These are phyloP conservation scores for Procambarus virginalis DNA, from an alignment of 1,140 invertebrate genomes.

Conservation along the genomic window DNA sequence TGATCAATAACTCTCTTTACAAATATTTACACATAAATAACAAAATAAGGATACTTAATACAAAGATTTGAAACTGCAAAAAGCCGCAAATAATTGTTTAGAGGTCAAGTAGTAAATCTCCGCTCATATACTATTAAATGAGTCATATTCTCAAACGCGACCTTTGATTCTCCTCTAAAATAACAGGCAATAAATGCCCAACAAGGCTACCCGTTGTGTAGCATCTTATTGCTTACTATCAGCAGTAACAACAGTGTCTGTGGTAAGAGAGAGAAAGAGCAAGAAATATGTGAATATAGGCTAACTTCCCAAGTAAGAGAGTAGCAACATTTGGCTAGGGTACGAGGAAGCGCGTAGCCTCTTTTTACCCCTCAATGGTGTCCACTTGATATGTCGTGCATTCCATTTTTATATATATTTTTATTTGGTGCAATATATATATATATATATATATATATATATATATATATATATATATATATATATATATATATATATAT, in stretches of 20 bases:
- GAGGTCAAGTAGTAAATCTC: neutral
- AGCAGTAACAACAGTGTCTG: constrained; percentile 18
- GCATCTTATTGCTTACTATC: constrained; percentile 31
- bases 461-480: neutral
- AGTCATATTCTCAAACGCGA: constrained; percentile 25
- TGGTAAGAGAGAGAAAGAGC: constrained; percentile 5
- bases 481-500: neutral
- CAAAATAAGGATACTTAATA: neutral
- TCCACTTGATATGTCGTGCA: constrained; percentile 25
- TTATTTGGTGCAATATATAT: neutral
- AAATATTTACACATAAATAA: constrained; percentile 9
- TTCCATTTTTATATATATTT: neutral
- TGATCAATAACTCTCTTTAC: constrained; percentile 18
- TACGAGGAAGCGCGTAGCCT: neutral
- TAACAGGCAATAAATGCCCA: constrained; percentile 4
- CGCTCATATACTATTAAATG: constrained; percentile 18
- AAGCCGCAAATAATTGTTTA: neutral
- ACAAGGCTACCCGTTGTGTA: constrained; percentile 44
- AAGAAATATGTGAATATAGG: neutral
- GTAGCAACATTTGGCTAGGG: neutral
- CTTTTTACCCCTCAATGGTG: neutral
- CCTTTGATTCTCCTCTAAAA: neutral
- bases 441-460: neutral
- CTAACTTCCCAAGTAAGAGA: neutral
- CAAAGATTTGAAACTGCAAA: neutral